phyloP scores from a whole-genome alignment of 2,797 vertebrate species.

The Rousettus madagascariensis region DNA sequence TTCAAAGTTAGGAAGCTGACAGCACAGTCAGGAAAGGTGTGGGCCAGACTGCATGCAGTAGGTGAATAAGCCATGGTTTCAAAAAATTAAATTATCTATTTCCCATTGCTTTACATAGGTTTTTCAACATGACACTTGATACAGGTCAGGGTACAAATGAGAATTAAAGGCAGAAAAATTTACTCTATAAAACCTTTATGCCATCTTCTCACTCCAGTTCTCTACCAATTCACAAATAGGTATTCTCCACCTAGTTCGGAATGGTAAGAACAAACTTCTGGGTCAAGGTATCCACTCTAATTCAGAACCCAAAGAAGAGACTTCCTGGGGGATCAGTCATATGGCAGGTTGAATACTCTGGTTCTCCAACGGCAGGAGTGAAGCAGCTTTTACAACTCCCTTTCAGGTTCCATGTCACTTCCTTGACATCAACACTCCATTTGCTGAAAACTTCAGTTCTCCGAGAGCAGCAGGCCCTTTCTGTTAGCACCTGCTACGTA shows the following conservation, averaged over 20 bases:
- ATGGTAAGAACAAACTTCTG: not conserved
- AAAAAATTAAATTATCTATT: constrained; percentile 31
- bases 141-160: not conserved
- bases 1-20: not conserved
- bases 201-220: not conserved
- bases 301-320: not conserved
- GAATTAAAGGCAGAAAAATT: constrained; percentile 14
- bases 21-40: not conserved
- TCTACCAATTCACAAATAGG: not conserved
- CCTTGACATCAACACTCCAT: not conserved
- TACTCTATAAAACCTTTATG: not conserved
- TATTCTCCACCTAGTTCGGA: not conserved
- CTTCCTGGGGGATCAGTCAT: not conserved
- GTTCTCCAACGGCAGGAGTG: not conserved
- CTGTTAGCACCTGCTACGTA: not conserved
- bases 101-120: not conserved
- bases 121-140: constrained; percentile 24
- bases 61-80: not conserved
- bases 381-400: not conserved
- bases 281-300: not conserved
- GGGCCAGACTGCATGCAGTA: not conserved
- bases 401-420: not conserved
- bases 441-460: not conserved
- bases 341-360: not conserved
- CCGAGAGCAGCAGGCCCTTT: not conserved